Conservation (phyloP, 2,797 vertebrate species). For the Clarias pachynema region DNA sequence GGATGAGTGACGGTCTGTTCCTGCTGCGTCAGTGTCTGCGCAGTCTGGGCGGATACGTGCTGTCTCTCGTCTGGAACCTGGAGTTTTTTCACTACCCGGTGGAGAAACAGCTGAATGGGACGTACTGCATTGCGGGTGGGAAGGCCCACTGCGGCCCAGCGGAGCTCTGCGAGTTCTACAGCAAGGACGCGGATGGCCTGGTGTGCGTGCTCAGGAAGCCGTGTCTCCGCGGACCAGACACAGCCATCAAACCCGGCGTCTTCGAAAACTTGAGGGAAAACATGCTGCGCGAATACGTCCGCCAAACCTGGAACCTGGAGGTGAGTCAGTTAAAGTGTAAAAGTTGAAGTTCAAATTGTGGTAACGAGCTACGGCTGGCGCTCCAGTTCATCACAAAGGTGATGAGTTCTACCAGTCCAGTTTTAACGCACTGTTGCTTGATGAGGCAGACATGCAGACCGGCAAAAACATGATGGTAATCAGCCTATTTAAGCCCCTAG, state of each 20-base stretch:
- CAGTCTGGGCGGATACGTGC: conserved; percentile 92
- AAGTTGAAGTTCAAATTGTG: neutral
- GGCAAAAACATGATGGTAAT: no score
- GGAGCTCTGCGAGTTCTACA: conserved; percentile 94
- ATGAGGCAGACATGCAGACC: no score
- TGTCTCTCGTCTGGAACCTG: conserved; percentile 86
- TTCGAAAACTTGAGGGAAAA: conserved; percentile 90
- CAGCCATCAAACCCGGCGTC: conserved; percentile 76
- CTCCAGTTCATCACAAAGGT: neutral
- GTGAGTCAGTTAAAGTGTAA: neutral
- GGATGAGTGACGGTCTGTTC: conserved; percentile 92
- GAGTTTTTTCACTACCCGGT: conserved; percentile 90
- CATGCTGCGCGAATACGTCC: conserved; percentile 92
- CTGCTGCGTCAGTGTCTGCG: conserved; percentile 91
- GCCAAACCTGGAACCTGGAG: conserved; percentile 83
- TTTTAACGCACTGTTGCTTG: no score
- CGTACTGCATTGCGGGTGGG: conserved; percentile 86
- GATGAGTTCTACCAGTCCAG: no score
- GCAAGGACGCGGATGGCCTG: conserved; percentile 89
- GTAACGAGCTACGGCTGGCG: neutral
- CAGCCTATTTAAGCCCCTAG: no score
- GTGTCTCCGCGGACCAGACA: conserved; percentile 82
- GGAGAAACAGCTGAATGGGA: conserved; percentile 92
- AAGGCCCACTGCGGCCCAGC: conserved; percentile 91
- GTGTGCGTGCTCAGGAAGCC: conserved; percentile 86